Conservation (phyloP, 2,888 invertebrate species). For the Melinopterus prodromus region DNA sequence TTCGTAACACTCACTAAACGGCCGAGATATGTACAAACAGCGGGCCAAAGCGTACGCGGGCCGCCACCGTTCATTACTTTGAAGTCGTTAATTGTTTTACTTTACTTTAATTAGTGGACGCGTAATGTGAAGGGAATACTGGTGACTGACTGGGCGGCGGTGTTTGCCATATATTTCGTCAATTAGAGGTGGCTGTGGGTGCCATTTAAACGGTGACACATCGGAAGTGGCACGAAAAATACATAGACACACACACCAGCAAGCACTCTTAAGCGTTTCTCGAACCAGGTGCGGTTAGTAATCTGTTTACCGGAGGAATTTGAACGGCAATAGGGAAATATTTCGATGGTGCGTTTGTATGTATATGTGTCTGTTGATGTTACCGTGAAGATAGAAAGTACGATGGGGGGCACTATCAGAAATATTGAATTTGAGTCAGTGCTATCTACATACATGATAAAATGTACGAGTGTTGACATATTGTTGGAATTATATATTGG, state of each 20-base stretch:
- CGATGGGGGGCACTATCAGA: neutral
- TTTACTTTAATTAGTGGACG: slow-evolving; percentile 35
- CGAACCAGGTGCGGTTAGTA: slow-evolving; percentile 16
- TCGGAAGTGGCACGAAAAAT: slow-evolving; percentile 24
- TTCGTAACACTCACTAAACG: slow-evolving; percentile 25
- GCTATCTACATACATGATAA: too few species aligned
- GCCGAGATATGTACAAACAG: slow-evolving; percentile 8
- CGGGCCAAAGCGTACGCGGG: slow-evolving; percentile 17
- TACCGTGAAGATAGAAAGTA: neutral
- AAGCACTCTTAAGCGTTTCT: neutral
- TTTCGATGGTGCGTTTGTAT: neutral
- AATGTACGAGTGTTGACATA: too few species aligned
- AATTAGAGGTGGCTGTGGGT: slow-evolving; percentile 21
- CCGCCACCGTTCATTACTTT: slow-evolving; percentile 29
- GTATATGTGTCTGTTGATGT: neutral
- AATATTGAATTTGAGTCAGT: neutral
- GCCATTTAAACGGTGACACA: slow-evolving; percentile 18
- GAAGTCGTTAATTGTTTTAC: slow-evolving; percentile 39
- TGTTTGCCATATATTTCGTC: slow-evolving; percentile 27
- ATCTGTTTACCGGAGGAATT: slow-evolving; percentile 25
- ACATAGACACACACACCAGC: neutral
- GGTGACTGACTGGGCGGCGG: neutral
- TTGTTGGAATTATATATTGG: too few species aligned
- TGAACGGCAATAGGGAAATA: neutral
- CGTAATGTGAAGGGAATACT: slow-evolving; percentile 14